Evolutionary conservation across 2,113 vertebrate genomes (phyloP), one percentile per base, ranked within the genome.

Genomic region (Redunca redunca): DNA sequence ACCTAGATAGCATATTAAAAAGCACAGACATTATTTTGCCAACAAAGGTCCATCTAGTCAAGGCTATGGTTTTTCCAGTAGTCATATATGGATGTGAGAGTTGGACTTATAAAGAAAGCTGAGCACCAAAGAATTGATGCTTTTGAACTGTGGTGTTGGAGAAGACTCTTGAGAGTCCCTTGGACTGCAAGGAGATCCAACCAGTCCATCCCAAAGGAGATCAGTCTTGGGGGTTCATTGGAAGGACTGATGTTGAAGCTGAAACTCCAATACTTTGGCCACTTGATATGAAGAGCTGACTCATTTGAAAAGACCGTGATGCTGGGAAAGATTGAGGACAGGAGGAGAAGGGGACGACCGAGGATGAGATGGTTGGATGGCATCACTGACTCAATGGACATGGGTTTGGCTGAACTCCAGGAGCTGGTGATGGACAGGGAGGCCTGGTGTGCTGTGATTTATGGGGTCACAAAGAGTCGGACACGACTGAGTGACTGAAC

Each of bases 71-170:
- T 67, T 67, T 67, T 67, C 62, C 30, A 3, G 62, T n/a, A 9
- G 7, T 67, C 62, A 67, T 19, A 3, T 67, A n/a, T n/a, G 16
- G 62, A 67, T 5, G 7, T 67, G 62, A 67, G 33, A 67, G 62
- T n/a, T 67, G 33, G 62, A 67, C 15, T n/a, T n/a, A 1, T 67
- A 1, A 64, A 64, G 62, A n/a, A 64, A n/a, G 62, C 62, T 64
- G 3, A 64, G 7, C 0, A 3, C 33, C 0, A 1, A 67, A 67
- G 16, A 67, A n/a, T n/a, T 19, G 16, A 19, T n/a, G 16, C 16
- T 67, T 67, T n/a, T 67, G 33, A n/a, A 67, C 33, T 67, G 33
- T 67, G 33, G 16, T 67, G 62, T n/a, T 67, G 2, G 8, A 67
- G 16, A 67, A n/a, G 62, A 67, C 62, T 67, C 62, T 67, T 2